Percentiles rank a stretch among this genome's conserved stretches.
Conservation (phyloP, 2,888 invertebrate genomes). For the Barypeithes pellucidus region DNA sequence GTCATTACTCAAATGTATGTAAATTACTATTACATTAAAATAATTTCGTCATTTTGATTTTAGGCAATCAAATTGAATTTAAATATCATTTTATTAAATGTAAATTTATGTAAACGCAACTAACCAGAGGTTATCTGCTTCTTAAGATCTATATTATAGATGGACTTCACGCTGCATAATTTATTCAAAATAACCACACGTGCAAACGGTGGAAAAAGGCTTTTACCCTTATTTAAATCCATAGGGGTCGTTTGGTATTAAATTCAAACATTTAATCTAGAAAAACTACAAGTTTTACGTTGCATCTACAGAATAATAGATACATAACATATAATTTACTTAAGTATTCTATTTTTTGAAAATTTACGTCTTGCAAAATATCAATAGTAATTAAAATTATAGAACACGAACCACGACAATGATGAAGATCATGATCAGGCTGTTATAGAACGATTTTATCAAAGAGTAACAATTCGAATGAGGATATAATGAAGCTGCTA, state of each 20-base stretch:
- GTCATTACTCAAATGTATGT: neutral
- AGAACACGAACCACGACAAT: too few species aligned
- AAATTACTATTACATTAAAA: conserved; percentile 3
- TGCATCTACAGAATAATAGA: too few species aligned
- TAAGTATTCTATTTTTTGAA: too few species aligned
- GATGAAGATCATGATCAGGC: too few species aligned
- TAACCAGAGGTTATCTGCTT: conserved; percentile 11
- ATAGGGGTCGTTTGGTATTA: neutral
- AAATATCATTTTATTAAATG: conserved; percentile 2
- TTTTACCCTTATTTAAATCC: neutral
- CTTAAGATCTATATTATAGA: conserved; percentile 2
- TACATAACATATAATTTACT: too few species aligned
- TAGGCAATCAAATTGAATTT: neutral
- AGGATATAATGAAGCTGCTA: too few species aligned
- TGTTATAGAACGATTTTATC: too few species aligned
- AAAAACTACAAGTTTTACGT: too few species aligned
- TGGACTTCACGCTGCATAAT: conserved; percentile 32
- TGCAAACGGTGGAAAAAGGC: conserved; percentile 29
- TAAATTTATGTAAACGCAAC: conserved; percentile 8
- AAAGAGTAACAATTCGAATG: too few species aligned
- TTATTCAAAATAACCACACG: conserved; percentile 20
- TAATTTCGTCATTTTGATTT: neutral
- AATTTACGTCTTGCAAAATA: too few species aligned
- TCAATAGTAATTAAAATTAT: too few species aligned
- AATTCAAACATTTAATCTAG: neutral